Evolutionary conservation across 2,113 vertebrate species (phyloP).

Genomic region (Lophochroa leadbeateri): DNA sequence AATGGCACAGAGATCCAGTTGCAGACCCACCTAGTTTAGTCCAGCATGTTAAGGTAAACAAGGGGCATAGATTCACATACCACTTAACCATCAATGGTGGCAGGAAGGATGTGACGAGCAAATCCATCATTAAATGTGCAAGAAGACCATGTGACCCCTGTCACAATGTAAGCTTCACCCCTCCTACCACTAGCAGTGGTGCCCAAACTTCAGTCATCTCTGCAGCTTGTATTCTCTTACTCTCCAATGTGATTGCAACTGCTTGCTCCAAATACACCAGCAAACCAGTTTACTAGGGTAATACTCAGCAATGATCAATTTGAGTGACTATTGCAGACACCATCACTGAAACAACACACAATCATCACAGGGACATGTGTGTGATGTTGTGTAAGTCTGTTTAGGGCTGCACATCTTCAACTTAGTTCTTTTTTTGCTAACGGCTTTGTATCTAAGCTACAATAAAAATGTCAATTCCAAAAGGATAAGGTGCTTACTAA

Average conservation of each 20-base stretch:
- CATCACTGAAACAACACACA: neutral
- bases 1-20: neutral
- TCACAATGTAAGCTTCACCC: neutral
- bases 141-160: neutral
- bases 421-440: neutral
- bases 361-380: neutral
- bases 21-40: neutral
- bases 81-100: neutral
- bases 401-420: neutral
- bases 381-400: neutral
- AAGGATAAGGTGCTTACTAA: neutral
- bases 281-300: neutral
- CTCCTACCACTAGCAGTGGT: neutral
- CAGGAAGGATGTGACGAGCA: neutral
- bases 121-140: neutral
- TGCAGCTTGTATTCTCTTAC: neutral
- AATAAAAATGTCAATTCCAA: neutral
- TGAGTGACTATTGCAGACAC: neutral
- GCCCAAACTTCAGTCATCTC: neutral
- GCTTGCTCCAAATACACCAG: neutral
- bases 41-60: neutral
- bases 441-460: neutral
- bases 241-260: neutral
- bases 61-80: neutral
- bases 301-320: neutral